These are phyloP conservation scores for Microtus ochrogaster DNA, from an alignment of 2,113 vertebrate genomes.

Conservation along the genomic window DNA sequence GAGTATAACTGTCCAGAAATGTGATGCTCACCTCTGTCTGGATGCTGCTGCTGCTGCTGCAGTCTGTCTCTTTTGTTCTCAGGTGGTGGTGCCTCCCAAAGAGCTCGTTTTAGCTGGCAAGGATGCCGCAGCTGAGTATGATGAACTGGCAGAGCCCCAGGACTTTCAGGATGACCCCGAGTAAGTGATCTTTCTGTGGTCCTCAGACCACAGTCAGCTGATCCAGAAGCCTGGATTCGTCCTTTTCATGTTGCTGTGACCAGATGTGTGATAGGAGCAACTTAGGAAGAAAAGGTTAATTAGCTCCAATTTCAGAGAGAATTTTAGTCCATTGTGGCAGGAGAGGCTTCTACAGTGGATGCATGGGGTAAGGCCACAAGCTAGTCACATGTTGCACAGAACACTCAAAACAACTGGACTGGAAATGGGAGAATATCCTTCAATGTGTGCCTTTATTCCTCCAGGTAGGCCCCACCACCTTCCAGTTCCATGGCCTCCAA, in stretches of 20 bases:
- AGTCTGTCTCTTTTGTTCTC: neutral
- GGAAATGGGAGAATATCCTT: neutral
- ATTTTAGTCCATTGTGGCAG: neutral
- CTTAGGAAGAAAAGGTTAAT: neutral
- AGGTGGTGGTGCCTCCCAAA: conserved; percentile 94
- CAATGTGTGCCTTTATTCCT: neutral
- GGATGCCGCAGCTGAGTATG: conserved; percentile 97
- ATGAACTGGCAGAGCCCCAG: conserved; percentile 97
- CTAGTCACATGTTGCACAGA: too few species aligned
- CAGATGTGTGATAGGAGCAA: neutral
- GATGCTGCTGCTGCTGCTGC: neutral
- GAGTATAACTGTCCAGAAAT: neutral
- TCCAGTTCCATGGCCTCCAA: neutral
- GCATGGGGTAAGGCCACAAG: neutral
- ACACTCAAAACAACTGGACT: neutral
- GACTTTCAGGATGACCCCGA: conserved; percentile 99
- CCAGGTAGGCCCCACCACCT: neutral
- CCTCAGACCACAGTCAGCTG: neutral
- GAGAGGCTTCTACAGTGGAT: neutral
- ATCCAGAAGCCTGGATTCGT: neutral
- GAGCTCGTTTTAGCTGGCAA: conserved; percentile 96
- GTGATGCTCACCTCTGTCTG: neutral
- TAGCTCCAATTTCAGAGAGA: neutral
- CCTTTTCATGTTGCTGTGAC: neutral
- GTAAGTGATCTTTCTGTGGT: conserved; percentile 86